Base-by-base conservation (phyloP, 1,140 invertebrate genomes). In the Brachionus angularis region DNA sequence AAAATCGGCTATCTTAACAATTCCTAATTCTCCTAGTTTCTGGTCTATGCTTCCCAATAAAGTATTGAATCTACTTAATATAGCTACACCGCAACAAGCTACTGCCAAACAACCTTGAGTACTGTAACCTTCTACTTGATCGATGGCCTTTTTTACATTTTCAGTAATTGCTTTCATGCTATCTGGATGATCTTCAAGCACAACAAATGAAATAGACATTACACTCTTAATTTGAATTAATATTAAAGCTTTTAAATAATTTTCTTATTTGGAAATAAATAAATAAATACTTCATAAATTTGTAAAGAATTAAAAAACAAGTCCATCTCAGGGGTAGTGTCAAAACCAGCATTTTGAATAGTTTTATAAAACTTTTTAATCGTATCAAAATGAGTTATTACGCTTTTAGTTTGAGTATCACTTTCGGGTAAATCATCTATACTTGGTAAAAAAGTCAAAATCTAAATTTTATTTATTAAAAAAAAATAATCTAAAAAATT, bases 251-350 rank as follows among this genome's bases (percentile, higher is more conserved):
- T 23, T 27, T 23, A 5, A 34, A 33, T n/a, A 47, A 44, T 5
- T 44, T 44, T 25, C 16, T 12, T 3, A 52, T 12, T 12, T 3
- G 16, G 23, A 3, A 52, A 14, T 8, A 27, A 8, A 52, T 8
- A 39, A 36, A 23, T 25, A 23, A 12, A 0, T 29, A 67, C 62
- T 18, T 67, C 62, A 36, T 67, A 67, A 23, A 67, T 67, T 47
- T 67, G 62, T 31, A 67, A 29, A 47, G 62, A 67, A 67, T 67
- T 67, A n/a, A 67, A 67, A 47, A 67, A 47, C 5, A 50, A n/a
- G 8, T 67, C 62, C 42, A 67, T 67, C 23, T 47, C 47, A 14
- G 62, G 62, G 1, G 62, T 33, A n/a, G 62, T 16, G 7, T 67
- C 62, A 23, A 67, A 67, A 16, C 62, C 62, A 3, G 62, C 62